phyloP scores from a whole-genome alignment of 2,113 vertebrate genomes.

The Pluvianellus socialis region DNA sequence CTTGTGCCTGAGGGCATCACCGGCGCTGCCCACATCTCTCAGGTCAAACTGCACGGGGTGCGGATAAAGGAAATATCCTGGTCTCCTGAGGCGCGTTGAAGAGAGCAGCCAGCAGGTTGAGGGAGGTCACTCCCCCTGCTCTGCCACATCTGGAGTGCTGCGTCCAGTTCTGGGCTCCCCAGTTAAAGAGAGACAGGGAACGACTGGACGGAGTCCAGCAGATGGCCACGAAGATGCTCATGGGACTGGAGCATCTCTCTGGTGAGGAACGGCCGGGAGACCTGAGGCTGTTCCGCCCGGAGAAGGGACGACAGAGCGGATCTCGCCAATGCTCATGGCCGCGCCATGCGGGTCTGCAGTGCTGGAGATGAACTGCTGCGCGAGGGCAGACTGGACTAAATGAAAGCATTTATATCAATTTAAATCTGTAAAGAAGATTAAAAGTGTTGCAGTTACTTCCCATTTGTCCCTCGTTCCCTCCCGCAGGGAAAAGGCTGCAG shows the following conservation, averaged over 20 bases:
- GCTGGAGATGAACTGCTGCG: not conserved
- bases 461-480: not conserved
- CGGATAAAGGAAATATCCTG: too few species aligned
- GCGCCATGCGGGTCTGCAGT: not conserved
- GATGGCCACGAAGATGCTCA: not conserved
- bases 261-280: not conserved
- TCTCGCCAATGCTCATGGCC: not conserved
- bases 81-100: not conserved
- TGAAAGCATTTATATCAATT: not conserved
- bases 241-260: not conserved
- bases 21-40: not conserved
- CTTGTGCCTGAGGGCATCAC: rapidly evolving
- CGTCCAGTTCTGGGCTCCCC: not conserved
- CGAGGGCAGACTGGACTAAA: not conserved
- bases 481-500: not conserved
- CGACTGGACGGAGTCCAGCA: not conserved
- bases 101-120: not conserved
- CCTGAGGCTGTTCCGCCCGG: not conserved
- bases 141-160: not conserved
- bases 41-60: too few species aligned
- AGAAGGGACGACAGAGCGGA: not conserved
- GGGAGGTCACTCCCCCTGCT: not conserved
- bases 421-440: not conserved
- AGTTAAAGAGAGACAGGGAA: not conserved
- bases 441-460: not conserved